These are phyloP conservation scores for Phyllotreta cruciferae DNA, from an alignment of 2,888 invertebrate genomes.

Conservation along the genomic window DNA sequence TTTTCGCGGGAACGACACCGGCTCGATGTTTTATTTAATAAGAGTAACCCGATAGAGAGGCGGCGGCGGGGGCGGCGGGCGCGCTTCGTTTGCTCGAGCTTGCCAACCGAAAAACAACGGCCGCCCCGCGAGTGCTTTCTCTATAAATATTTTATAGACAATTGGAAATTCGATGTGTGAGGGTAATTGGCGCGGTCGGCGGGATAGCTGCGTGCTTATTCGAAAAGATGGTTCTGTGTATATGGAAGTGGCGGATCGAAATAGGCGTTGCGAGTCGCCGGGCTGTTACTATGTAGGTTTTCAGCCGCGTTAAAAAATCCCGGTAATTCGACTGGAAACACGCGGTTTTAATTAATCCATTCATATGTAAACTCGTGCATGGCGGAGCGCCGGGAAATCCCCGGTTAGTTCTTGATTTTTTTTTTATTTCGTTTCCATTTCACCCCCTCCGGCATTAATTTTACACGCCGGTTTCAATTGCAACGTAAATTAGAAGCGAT, in stretches of 20 bases:
- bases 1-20: constrained; percentile 32
- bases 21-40: constrained; percentile 37
- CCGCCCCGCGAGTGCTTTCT: constrained; percentile 31
- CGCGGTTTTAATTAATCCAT: constrained; percentile 23
- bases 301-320: constrained; percentile 8
- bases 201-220: no score
- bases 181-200: no score
- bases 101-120: constrained; percentile 35
- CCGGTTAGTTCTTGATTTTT: constrained; percentile 20
- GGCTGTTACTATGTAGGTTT: no score
- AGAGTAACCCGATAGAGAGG: constrained; percentile 37
- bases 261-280: no score
- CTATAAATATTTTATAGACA: constrained; percentile 38
- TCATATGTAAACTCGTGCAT: constrained; percentile 21
- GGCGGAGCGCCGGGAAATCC: constrained; percentile 14
- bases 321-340: constrained; percentile 21
- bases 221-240: no score
- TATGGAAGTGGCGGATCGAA: no score
- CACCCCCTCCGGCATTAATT: constrained; percentile 20
- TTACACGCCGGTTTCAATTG: constrained; percentile 14
- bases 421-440: constrained; percentile 5
- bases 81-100: constrained; percentile 29
- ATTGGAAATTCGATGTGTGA: constrained; percentile 28
- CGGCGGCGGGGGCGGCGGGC: background rate
- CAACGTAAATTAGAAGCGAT: background rate